phyloP scores from a whole-genome alignment of 2,888 invertebrate species.

The Diloba caeruleocephala region DNA sequence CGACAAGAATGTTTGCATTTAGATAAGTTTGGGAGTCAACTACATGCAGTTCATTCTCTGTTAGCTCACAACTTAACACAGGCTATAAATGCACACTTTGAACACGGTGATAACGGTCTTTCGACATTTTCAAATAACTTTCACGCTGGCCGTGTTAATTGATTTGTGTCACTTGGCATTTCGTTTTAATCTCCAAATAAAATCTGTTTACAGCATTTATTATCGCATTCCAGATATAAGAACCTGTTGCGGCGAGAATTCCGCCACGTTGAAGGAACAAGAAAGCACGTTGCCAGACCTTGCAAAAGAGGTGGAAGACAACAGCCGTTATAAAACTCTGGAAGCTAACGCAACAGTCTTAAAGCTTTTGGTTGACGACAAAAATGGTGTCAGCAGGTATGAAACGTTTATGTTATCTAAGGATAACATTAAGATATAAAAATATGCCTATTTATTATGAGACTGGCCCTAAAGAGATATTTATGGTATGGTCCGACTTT shows the following conservation, averaged over 20 bases:
- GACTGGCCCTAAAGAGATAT: no score
- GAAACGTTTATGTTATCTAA: no score
- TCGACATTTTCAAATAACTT: slow-evolving; percentile 56
- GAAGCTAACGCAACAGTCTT: slow-evolving; percentile 84
- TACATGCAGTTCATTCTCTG: slow-evolving; percentile 60
- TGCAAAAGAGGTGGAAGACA: slow-evolving; percentile 81
- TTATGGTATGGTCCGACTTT: no score
- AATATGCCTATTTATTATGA: no score
- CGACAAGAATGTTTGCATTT: slow-evolving; percentile 68
- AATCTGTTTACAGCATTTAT: slow-evolving; percentile 21
- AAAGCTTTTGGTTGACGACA: slow-evolving; percentile 81
- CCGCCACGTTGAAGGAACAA: slow-evolving; percentile 54
- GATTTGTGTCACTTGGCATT: slow-evolving; percentile 47
- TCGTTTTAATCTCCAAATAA: slow-evolving; percentile 33
- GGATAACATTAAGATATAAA: no score
- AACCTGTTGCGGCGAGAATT: slow-evolving; percentile 62
- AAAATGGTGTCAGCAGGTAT: slow-evolving; percentile 84
- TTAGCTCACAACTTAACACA: slow-evolving; percentile 58
- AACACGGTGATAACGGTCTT: slow-evolving; percentile 63
- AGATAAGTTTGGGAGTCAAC: slow-evolving; percentile 66
- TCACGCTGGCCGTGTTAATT: slow-evolving; percentile 54
- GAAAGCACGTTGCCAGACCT: slow-evolving; percentile 72
- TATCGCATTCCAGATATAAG: slow-evolving; percentile 63
- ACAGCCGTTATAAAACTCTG: slow-evolving; percentile 84
- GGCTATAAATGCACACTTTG: slow-evolving; percentile 55